Base-by-base conservation (phyloP, 2,113 vertebrate genomes). In the Dinomys branickii region DNA sequence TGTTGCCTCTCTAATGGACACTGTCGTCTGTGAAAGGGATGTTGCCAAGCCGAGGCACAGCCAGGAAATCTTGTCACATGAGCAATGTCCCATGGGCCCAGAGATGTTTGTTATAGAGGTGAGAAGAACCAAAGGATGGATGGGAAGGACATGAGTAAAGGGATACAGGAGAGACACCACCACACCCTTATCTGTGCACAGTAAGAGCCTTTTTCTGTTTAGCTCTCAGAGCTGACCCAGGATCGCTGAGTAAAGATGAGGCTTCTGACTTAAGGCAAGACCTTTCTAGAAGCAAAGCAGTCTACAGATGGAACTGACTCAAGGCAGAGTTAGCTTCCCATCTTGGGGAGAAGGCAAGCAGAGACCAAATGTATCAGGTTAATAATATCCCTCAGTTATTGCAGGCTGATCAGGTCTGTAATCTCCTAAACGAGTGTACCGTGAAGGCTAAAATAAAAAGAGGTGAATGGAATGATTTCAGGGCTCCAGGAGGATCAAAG, bases 251-350 rank as follows among this genome's bases (percentile, higher is more conserved):
- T 61, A 35, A 83, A 67, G 81, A 86, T n/a, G 82, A 89, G 90
- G 89, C 83, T 90, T 89, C 81, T 96, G 87, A 88, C 54, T 94
- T 61, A 50, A 81, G 14, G 10, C 63, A 61, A 95, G 82, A 59
- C 56, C 26, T 38, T 86, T 94, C 75, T 61, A 59, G 6, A 91
- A 85, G 30, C 33, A 38, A 47, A 94, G 16, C 35, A 73, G 28
- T 59, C 54, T 65, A 50, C 13, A 85, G 71, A 73, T 35, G 33
- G 58, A 91, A 35, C 67, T 92, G 88, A 77, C 50, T 61, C 67
- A 87, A 50, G 93, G 41, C 88, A 33, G 19, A 30, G 47, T 78
- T 87, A 26, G 19, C 13, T 77, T 58, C 16, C n/a, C 47, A 50
- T 58, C 38, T 56, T 5, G 22, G 28, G 69, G 81, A 71, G 30